A percentile compares a stretch with the other conserved stretches of the same genome.
Conservation (phyloP, 2,797 vertebrate genomes). For the Setipinna tenuifilis region DNA sequence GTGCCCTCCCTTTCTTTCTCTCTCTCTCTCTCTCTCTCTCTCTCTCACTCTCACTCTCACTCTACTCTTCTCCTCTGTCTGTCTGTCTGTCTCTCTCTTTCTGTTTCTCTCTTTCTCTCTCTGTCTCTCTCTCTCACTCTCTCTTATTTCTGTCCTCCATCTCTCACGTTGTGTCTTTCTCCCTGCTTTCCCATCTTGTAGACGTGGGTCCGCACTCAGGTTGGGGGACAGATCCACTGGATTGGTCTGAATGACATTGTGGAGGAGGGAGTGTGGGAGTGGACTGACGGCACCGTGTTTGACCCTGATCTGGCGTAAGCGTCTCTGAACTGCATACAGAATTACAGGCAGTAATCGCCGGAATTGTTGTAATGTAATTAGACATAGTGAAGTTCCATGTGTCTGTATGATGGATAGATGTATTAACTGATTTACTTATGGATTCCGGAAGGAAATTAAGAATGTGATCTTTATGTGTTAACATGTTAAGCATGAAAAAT, state of each 20-base stretch:
- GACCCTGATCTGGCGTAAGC: constrained; percentile 68
- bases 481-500: no score
- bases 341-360: not conserved
- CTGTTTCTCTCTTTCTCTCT: no score
- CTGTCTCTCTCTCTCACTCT: no score
- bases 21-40: no score
- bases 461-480: no score
- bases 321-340: not conserved
- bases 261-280: constrained; percentile 72
- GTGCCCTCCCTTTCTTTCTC: not conserved
- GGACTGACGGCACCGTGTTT: constrained; percentile 72
- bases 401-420: not conserved
- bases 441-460: no score
- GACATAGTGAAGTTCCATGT: not conserved
- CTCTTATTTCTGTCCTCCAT: no score
- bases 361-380: not conserved
- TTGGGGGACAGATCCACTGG: constrained; percentile 69
- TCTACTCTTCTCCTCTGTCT: no score
- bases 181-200: constrained; percentile 43
- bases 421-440: no score
- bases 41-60: no score
- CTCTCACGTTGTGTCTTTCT: no score
- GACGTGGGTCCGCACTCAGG: constrained; percentile 76
- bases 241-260: constrained; percentile 74
- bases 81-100: no score